These are phyloP conservation scores for Stenchaetothrips biformis DNA, from an alignment of 2,888 invertebrate genomes.

Conservation along the genomic window DNA sequence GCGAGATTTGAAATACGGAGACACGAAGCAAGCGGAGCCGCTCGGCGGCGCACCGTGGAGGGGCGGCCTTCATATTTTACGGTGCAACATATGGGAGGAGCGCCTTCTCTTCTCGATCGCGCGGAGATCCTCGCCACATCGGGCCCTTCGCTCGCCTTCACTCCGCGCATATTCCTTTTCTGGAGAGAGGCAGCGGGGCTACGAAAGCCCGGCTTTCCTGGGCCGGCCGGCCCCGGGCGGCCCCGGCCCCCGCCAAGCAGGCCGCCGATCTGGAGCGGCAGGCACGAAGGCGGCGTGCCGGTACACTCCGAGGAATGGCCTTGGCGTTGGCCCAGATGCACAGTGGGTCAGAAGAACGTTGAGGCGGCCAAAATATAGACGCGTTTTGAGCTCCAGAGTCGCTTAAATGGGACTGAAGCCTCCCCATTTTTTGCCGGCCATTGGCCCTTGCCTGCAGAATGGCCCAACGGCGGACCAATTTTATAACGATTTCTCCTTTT, in stretches of 20 bases:
- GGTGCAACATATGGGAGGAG: not conserved
- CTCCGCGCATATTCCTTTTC: not conserved
- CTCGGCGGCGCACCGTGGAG: no score
- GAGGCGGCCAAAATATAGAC: no score
- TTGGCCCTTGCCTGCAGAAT: no score
- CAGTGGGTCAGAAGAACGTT: no score
- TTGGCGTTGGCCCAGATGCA: not conserved
- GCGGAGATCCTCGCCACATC: not conserved
- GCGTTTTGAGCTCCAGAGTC: no score
- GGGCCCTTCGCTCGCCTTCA: not conserved
- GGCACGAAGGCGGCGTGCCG: not conserved
- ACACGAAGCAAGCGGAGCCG: not conserved
- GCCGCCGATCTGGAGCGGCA: not conserved
- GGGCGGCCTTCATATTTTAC: constrained; percentile 12
- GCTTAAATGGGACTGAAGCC: no score
- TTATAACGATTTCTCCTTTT: no score
- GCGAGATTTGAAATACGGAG: not conserved
- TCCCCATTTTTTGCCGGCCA: no score
- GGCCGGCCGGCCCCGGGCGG: not conserved
- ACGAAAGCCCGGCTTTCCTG: not conserved
- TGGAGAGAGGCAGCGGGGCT: not conserved
- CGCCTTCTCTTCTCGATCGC: constrained; percentile 15
- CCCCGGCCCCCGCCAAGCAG: not conserved
- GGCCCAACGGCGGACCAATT: no score
- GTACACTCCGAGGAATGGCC: no score